phyloP scores from a whole-genome alignment of 2,113 vertebrate genomes.

The Scomber colias region DNA sequence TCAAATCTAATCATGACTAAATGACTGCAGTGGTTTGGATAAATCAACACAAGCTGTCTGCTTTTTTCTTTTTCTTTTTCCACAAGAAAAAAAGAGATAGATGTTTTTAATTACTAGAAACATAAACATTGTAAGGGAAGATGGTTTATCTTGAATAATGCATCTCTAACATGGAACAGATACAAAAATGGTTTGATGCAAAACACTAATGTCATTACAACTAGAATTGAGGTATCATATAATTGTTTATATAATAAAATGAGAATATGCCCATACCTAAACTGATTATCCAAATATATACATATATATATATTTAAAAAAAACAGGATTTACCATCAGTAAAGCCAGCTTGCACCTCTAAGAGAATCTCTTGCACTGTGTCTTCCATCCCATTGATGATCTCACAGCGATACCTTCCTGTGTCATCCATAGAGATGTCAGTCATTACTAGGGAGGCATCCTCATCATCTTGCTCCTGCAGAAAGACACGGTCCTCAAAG shows the following conservation, averaged over 20 bases:
- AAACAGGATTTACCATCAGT: constrained; percentile 62
- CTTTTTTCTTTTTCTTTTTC: constrained; percentile 21
- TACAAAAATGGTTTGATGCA: background rate
- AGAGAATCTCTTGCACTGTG: constrained; percentile 80
- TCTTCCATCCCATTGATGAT: constrained; percentile 91
- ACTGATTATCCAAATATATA: no score
- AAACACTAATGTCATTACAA: background rate
- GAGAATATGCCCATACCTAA: no score
- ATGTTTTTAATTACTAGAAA: constrained; percentile 36
- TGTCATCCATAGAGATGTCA: constrained; percentile 87
- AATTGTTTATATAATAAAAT: no score
- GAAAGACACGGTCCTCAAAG: constrained; percentile 86
- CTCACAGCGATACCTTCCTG: constrained; percentile 92
- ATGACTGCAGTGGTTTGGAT: background rate
- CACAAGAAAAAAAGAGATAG: background rate
- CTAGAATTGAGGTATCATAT: background rate
- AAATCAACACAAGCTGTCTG: constrained; percentile 36
- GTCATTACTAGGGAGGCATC: constrained; percentile 91
- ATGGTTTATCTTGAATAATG: background rate
- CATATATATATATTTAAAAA: background rate
- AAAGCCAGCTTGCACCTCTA: constrained; percentile 86
- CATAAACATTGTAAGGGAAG: background rate
- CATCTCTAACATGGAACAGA: background rate
- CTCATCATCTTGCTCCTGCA: constrained; percentile 81
- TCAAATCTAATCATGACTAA: constrained; percentile 27